These are phyloP conservation scores for Sciurus carolinensis DNA, from an alignment of 2,797 vertebrate species.

Conservation along the genomic window DNA sequence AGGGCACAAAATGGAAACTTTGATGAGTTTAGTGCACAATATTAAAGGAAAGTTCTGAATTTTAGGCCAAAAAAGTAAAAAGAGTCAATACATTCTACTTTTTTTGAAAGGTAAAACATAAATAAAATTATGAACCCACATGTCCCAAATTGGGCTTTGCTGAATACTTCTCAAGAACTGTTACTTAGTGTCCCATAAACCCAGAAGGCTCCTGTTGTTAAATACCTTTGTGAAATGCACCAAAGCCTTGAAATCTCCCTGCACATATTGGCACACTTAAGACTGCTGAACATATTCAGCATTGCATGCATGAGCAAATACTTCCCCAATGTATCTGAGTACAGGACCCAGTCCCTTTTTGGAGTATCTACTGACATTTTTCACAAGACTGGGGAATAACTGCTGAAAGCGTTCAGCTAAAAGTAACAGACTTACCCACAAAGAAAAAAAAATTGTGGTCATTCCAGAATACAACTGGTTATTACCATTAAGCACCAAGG, in stretches of 20 bases:
- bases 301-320: background rate
- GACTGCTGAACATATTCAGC: background rate
- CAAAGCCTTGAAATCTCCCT: no score
- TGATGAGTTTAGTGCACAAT: background rate
- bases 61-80: background rate
- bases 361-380: background rate
- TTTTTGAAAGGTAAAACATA: background rate
- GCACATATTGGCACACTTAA: no score
- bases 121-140: background rate
- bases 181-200: background rate
- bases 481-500: background rate
- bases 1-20: background rate
- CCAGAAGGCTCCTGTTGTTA: background rate
- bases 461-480: background rate
- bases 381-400: background rate
- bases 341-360: background rate
- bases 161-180: background rate
- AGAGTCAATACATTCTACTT: background rate
- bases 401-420: background rate
- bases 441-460: background rate
- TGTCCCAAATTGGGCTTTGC: background rate
- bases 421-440: background rate
- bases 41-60: background rate
- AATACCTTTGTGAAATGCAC: background rate
- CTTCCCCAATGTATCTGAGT: background rate